Percentiles rank a stretch among this genome's conserved stretches.
These are phyloP conservation scores for Aelia acuminata DNA, from an alignment of 2,888 invertebrate species.

Conservation along the genomic window DNA sequence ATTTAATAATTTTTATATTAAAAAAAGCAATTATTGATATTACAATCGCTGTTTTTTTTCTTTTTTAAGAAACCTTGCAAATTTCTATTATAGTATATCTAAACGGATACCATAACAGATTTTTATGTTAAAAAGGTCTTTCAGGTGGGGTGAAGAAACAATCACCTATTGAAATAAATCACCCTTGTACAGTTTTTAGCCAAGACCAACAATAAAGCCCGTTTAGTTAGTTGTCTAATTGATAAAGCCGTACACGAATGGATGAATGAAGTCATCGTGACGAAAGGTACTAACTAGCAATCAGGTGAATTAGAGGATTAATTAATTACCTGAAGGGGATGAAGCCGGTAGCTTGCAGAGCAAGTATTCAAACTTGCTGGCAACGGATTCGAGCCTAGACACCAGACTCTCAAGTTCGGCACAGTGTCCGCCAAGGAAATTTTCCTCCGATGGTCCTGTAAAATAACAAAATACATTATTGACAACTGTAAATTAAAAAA, in stretches of 20 bases:
- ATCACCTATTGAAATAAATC: neutral
- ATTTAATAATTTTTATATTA: too few relatives aligned
- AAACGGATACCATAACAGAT: too few relatives aligned
- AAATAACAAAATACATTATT: neutral
- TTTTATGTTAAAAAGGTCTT: neutral
- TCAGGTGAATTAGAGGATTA: neutral
- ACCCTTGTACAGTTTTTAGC: neutral
- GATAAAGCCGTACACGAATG: neutral
- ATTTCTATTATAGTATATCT: too few relatives aligned
- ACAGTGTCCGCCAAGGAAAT: constrained; percentile 54
- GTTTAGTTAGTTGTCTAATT: neutral
- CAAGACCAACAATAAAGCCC: neutral
- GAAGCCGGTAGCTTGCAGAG: constrained; percentile 53
- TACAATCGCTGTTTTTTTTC: too few relatives aligned
- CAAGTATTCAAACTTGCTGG: constrained; percentile 60
- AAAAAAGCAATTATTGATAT: too few relatives aligned
- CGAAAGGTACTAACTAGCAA: neutral
- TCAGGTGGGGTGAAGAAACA: neutral
- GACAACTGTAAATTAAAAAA: too few relatives aligned
- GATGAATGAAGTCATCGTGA: neutral
- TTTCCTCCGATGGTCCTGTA: constrained; percentile 61
- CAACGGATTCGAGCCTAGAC: constrained; percentile 61
- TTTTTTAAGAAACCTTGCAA: too few relatives aligned
- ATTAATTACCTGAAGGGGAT: constrained; percentile 49
- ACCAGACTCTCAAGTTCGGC: constrained; percentile 62